These are phyloP conservation scores for Porites lutea DNA, from an alignment of 64 coral and sea anemone species.

Conservation along the genomic window DNA sequence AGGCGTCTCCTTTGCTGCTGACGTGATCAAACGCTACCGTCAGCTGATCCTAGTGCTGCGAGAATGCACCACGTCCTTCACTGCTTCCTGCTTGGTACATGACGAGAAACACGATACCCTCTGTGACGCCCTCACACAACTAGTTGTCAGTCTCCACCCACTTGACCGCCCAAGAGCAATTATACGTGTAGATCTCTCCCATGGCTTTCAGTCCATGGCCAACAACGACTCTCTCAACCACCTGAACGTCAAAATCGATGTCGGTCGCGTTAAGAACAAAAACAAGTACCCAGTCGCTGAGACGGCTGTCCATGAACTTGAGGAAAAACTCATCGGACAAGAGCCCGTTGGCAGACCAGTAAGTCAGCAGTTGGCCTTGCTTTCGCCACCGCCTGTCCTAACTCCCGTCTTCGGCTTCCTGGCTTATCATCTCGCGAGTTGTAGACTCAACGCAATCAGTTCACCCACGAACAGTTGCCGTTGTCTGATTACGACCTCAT, in stretches of 20 bases:
- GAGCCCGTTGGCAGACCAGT: too few relatives aligned
- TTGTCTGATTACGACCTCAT: too few relatives aligned
- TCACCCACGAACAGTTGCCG: too few relatives aligned
- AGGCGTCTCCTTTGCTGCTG: slow-evolving; percentile 44
- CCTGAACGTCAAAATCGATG: neutral
- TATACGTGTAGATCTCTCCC: slow-evolving; percentile 63
- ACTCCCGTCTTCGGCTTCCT: too few relatives aligned
- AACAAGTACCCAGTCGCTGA: neutral
- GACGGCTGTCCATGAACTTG: neutral
- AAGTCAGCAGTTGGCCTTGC: too few relatives aligned
- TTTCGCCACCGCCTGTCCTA: too few relatives aligned
- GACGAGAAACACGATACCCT: slow-evolving; percentile 61
- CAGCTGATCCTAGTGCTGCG: slow-evolving; percentile 21
- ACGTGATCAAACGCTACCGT: slow-evolving; percentile 17
- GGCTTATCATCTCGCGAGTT: too few relatives aligned
- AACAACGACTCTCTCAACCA: neutral
- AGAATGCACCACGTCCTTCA: slow-evolving; percentile 40
- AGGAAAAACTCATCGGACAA: neutral
- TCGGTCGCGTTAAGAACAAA: neutral
- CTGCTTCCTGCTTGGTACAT: slow-evolving; percentile 4
- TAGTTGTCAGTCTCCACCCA: slow-evolving; percentile 33
- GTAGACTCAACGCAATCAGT: too few relatives aligned
- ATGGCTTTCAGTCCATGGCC: neutral
- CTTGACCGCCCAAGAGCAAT: slow-evolving; percentile 41
- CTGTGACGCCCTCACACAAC: slow-evolving; percentile 14